Conservation (phyloP, 30 jellyfish, hydroid and myxozoan genomes). For the Turritopsis dohrnii region DNA sequence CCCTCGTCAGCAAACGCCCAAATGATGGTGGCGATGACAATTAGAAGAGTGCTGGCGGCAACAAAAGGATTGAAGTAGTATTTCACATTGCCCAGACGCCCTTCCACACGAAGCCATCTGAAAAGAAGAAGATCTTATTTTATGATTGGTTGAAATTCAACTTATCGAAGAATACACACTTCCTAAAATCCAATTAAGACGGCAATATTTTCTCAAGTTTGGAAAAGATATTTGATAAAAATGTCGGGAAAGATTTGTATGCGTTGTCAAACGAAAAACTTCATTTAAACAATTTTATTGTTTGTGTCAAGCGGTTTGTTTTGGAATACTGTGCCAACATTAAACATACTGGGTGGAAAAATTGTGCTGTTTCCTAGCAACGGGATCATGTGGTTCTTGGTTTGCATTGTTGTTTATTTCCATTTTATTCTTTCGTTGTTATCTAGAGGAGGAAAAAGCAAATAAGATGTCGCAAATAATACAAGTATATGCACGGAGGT, state of each 20-base stretch:
- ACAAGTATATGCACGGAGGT: too few relatives aligned
- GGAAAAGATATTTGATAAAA: too few relatives aligned
- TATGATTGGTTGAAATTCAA: too few relatives aligned
- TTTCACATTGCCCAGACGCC: background rate
- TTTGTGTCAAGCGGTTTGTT: background rate
- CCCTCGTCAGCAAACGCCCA: background rate
- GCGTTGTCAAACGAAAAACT: too few relatives aligned
- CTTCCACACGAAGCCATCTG: background rate
- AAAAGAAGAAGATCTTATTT: background rate
- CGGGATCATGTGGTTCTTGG: background rate
- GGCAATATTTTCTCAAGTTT: too few relatives aligned
- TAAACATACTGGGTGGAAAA: background rate
- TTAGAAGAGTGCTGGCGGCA: background rate
- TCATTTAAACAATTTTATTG: too few relatives aligned
- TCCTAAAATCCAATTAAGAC: too few relatives aligned
- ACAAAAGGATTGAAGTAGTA: background rate
- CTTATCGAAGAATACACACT: background rate
- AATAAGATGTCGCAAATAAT: too few relatives aligned
- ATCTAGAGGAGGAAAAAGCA: background rate
- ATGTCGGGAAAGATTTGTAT: too few relatives aligned
- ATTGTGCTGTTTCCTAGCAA: background rate
- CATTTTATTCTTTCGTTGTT: background rate
- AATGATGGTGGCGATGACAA: background rate
- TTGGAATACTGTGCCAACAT: background rate
- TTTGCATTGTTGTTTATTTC: too few relatives aligned